Percentiles rank a stretch among this genome's conserved stretches.
phyloP scores from a whole-genome alignment of 2,888 invertebrate genomes.

The Tetranychus truncatus region DNA sequence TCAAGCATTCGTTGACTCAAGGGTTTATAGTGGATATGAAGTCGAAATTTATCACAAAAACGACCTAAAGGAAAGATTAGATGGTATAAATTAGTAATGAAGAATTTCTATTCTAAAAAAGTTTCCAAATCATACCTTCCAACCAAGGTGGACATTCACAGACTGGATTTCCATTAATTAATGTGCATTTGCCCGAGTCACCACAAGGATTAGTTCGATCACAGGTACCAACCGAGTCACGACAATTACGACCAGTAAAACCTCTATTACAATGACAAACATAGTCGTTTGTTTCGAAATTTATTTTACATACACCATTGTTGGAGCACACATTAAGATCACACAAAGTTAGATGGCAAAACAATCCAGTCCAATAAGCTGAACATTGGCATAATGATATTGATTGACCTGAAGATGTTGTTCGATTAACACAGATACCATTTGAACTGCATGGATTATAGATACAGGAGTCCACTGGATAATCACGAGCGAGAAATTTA shows the following conservation, averaged over 20 bases:
- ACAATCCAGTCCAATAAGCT: constrained; percentile 40
- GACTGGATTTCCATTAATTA: constrained; percentile 43
- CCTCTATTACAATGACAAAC: constrained; percentile 47
- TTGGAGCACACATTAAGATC: constrained; percentile 39
- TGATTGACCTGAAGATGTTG: neutral
- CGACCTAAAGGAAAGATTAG: constrained; percentile 31
- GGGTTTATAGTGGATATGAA: constrained; percentile 50
- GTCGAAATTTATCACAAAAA: constrained; percentile 49
- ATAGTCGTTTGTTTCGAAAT: constrained; percentile 32
- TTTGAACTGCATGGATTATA: constrained; percentile 46
- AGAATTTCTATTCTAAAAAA: constrained; percentile 26
- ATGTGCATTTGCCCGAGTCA: constrained; percentile 48
- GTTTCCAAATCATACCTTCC: constrained; percentile 39
- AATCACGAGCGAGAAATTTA: constrained; percentile 32
- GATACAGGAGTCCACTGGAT: constrained; percentile 41
- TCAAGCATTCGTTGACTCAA: constrained; percentile 62
- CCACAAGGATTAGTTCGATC: constrained; percentile 50
- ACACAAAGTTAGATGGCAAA: constrained; percentile 49
- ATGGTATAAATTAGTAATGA: neutral
- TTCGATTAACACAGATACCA: constrained; percentile 8
- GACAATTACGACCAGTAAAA: constrained; percentile 47
- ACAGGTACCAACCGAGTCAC: constrained; percentile 49
- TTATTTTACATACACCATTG: constrained; percentile 45
- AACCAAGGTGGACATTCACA: constrained; percentile 58
- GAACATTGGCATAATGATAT: constrained; percentile 10